Evolutionary conservation across 2,888 invertebrate species (phyloP), one percentile per base, ranked within the genome.

Genomic region (Drepanosiphum platanoidis): DNA sequence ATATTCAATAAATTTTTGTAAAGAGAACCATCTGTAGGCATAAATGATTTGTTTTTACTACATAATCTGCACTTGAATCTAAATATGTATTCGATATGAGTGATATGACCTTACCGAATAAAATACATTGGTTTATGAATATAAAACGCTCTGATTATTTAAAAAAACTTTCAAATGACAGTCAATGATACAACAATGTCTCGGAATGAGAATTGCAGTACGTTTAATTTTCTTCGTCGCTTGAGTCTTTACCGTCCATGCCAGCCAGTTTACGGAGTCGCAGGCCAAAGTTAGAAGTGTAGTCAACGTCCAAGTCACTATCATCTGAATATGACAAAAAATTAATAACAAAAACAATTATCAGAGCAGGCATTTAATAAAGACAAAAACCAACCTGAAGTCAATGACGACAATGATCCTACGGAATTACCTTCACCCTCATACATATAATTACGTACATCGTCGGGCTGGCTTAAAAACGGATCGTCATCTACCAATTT

Each of bases 381-480:
- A 82, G n/a, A n/a, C 13, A 34, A 34, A 80, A 72, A 77, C 92
- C 91, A 89, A 93, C 96, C 96, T 88, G 97, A 97, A 87, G 96
- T 96, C 88, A 97, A 91, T 71, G 97, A 96, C 80, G 97, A 98
- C 34, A 98, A 92, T 15, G 97, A 97, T 87, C 97, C 97, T 87
- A 95, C 96, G 27, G 94, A 94, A 89, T 97, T 97, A 88, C 97
- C 97, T 89, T 96, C 97, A 72, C 98, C 98, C 91, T 99, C 99
- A 90, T 98, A 99, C 86, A 97, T 98, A 90, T 98, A 99, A 90
- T 99, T 96, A 86, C 98, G 93, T 32, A 99, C 96, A 90, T 98
- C 98, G 90, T 99, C 99, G 89, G 95, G 96, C 0, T 98, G 97
- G 88, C 94, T 94, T 88, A 95, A 96, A 88, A 95, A 95, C 1